Percentiles rank a stretch among this genome's conserved stretches.
These are phyloP conservation scores for Tichodroma muraria DNA, from an alignment of 2,113 vertebrate species.

Conservation along the genomic window DNA sequence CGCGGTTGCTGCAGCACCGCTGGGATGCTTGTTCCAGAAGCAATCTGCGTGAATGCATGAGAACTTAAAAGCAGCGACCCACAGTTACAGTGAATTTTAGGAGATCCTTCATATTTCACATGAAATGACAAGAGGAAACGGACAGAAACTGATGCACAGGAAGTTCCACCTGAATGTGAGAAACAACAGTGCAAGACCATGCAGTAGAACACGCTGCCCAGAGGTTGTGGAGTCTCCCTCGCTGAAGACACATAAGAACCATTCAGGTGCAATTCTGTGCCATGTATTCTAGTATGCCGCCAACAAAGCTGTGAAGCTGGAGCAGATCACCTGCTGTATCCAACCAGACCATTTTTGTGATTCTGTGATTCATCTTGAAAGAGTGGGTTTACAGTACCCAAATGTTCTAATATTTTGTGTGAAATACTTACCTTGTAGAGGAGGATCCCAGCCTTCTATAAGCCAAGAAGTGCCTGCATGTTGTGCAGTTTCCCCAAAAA, in stretches of 20 bases:
- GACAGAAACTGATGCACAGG: background rate
- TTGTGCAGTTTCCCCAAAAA: background rate
- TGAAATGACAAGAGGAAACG: background rate
- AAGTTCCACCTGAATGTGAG: background rate
- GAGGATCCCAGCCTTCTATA: background rate
- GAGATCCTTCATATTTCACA: background rate
- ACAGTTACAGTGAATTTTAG: background rate
- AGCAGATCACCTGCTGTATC: background rate
- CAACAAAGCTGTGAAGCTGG: background rate
- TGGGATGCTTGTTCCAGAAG: background rate
- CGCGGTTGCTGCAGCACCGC: background rate
- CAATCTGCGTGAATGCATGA: rapidly evolving
- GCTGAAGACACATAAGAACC: background rate
- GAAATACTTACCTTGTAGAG: background rate
- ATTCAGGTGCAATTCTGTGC: background rate
- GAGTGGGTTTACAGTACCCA: background rate
- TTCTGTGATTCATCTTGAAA: background rate
- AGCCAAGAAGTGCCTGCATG: rapidly evolving
- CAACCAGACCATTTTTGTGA: background rate
- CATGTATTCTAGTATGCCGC: too few relatives aligned
- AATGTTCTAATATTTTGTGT: background rate
- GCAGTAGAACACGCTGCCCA: background rate
- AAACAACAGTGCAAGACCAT: background rate
- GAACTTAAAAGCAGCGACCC: background rate
- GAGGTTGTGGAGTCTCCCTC: background rate